A percentile compares a stretch with the other conserved stretches of the same genome.
Conservation (phyloP, 2,113 vertebrate species). For the Orycteropus afer region DNA sequence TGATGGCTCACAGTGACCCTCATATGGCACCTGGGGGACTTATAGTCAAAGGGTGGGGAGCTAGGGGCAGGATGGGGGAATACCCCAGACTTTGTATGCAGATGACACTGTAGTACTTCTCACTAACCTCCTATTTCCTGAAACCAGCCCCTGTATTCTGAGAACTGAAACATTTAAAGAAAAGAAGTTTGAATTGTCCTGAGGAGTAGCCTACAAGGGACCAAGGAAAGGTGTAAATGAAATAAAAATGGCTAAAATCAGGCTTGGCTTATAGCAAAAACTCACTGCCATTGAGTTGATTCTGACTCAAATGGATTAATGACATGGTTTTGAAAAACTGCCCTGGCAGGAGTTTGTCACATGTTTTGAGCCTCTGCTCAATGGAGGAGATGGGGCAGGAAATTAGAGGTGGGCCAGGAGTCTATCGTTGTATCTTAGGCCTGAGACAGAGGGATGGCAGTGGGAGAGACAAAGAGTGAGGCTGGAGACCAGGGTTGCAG, state of each 20-base stretch:
- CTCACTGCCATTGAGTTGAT: no score
- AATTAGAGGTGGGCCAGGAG: background rate
- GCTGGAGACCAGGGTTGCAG: background rate
- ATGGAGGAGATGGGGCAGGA: background rate
- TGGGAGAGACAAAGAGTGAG: background rate
- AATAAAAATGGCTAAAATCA: background rate
- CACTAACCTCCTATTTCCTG: background rate
- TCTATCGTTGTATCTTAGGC: background rate
- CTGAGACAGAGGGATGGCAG: background rate
- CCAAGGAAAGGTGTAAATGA: background rate
- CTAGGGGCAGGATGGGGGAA: background rate
- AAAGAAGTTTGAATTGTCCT: background rate
- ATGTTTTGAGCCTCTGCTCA: background rate
- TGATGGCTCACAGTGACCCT: background rate
- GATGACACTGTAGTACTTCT: background rate
- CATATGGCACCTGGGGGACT: rapidly evolving
- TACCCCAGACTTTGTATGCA: background rate
- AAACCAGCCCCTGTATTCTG: background rate
- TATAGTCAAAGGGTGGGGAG: background rate
- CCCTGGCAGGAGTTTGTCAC: background rate
- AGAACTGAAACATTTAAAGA: background rate
- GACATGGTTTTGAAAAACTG: background rate
- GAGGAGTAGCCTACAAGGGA: background rate
- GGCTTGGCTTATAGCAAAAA: no score
- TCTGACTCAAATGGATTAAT: no score